A percentile compares a stretch with the other conserved stretches of the same genome.
These are phyloP conservation scores for Hyphantria cunea DNA, from an alignment of 1,140 invertebrate genomes.

Conservation along the genomic window DNA sequence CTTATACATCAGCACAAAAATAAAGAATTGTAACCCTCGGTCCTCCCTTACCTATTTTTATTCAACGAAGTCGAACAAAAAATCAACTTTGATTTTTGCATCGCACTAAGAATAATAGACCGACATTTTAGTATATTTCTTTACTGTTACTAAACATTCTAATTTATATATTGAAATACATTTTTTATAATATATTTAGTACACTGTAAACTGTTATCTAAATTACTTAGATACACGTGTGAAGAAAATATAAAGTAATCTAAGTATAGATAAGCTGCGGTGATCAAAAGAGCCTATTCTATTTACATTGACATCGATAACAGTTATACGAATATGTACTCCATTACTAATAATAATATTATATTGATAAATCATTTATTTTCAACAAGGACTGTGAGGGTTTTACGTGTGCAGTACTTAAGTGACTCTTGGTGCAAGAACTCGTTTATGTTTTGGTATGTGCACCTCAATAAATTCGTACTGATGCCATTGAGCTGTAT, in stretches of 20 bases:
- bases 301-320: constrained; percentile 56
- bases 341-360: constrained; percentile 45
- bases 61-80: no score
- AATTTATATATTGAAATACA: no score
- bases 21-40: no score
- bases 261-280: constrained; percentile 19
- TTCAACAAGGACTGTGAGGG: constrained; percentile 35
- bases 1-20: no score
- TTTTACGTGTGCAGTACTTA: constrained; percentile 29
- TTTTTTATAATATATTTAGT: no score
- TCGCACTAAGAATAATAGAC: no score
- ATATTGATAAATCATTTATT: constrained; percentile 50
- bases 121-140: no score
- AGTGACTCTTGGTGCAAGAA: constrained; percentile 11
- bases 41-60: no score
- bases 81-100: no score
- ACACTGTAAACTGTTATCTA: no score
- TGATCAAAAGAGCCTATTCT: constrained; percentile 43
- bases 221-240: constrained; percentile 11
- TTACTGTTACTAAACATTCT: no score
- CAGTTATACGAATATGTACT: constrained; percentile 39
- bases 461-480: constrained; percentile 10
- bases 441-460: constrained; percentile 39
- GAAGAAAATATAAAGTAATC: constrained; percentile 24
- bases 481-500: constrained; percentile 61